Evolutionary conservation across 2,113 vertebrate species (phyloP).

Genomic region (Sinocyclocheilus anophthalmus): DNA sequence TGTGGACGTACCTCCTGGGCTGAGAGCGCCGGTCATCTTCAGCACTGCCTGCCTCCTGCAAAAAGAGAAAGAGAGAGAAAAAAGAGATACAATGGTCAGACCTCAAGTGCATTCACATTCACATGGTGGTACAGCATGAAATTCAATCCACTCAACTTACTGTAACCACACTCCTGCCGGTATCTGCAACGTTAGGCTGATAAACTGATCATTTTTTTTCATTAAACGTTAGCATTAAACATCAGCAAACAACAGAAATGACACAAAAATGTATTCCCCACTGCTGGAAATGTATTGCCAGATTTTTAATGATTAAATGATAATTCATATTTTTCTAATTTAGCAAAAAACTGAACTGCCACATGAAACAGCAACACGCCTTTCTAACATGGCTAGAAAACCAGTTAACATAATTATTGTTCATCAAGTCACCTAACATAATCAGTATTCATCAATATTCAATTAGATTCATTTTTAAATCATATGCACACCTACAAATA

Average conservation of each 20-base stretch:
- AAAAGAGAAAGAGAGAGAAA: conserved; percentile 15
- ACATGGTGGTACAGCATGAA: not conserved
- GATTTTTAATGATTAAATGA: not conserved
- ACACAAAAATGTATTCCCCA: not conserved
- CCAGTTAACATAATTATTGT: too few relatives aligned
- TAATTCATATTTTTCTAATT: too few relatives aligned
- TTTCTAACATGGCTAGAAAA: too few relatives aligned
- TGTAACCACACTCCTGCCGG: not conserved
- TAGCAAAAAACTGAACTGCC: too few relatives aligned
- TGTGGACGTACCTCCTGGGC: conserved; percentile 82
- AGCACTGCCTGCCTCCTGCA: conserved; percentile 91
- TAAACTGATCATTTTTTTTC: too few relatives aligned
- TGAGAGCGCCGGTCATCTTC: conserved; percentile 92
- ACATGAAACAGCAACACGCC: too few relatives aligned
- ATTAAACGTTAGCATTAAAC: too few relatives aligned
- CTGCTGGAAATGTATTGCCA: too few relatives aligned
- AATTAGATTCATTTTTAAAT: too few relatives aligned
- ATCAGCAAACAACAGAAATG: not conserved
- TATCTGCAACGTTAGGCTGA: not conserved
- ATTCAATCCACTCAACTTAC: not conserved
- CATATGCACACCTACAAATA: too few relatives aligned
- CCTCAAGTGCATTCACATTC: not conserved
- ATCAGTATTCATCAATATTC: too few relatives aligned
- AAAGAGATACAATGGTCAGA: not conserved
- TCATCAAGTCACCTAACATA: too few relatives aligned